Conservation (phyloP, 2,888 invertebrate genomes). For the Lydus trimaculatus region DNA sequence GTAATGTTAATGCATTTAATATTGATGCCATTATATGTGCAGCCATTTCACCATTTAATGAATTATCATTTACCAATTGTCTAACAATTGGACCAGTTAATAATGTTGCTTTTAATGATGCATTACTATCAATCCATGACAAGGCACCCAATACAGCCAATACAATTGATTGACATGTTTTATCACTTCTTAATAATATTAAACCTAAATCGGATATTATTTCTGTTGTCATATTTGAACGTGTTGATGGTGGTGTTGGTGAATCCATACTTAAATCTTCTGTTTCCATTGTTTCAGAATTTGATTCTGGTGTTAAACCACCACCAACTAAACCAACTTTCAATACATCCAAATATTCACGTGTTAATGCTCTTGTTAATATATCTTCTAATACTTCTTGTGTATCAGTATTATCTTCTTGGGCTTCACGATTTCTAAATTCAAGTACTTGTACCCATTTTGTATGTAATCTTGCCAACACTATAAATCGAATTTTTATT, state of each 20-base stretch:
- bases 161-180: conserved; percentile 71
- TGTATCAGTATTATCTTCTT: conserved; percentile 80
- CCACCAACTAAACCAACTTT: conserved; percentile 79
- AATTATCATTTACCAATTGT: conserved; percentile 69
- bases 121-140: conserved; percentile 88
- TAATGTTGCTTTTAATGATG: conserved; percentile 80
- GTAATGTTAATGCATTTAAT: conserved; percentile 75
- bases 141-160: conserved; percentile 71
- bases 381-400: conserved; percentile 88
- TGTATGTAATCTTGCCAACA: conserved; percentile 72
- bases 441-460: conserved; percentile 84
- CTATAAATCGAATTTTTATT: conserved; percentile 55
- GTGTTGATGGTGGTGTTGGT: conserved; percentile 62
- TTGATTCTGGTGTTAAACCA: conserved; percentile 63
- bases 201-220: conserved; percentile 79
- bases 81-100: conserved; percentile 76
- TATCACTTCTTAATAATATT: conserved; percentile 71
- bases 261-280: conserved; percentile 77
- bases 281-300: conserved; percentile 68
- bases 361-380: conserved; percentile 82
- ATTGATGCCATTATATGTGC: conserved; percentile 79
- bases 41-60: conserved; percentile 72
- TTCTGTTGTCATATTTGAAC: conserved; percentile 66
- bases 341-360: conserved; percentile 87
- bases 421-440: conserved; percentile 77